Conservation (phyloP, 2,113 vertebrate genomes). For the Syngnathoides biaculeatus region DNA sequence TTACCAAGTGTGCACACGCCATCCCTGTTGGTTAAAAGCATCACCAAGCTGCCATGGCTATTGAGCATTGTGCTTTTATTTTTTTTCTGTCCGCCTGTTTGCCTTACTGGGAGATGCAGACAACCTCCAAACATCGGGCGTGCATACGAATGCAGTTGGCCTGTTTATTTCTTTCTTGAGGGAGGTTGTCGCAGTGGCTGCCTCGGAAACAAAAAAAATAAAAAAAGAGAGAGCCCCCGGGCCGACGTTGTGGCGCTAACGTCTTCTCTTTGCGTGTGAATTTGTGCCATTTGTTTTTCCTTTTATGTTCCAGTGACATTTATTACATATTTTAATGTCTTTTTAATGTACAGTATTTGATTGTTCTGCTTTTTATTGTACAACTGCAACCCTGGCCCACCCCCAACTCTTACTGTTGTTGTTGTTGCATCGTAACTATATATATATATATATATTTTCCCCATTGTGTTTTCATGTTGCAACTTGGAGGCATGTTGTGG, state of each 20-base stretch:
- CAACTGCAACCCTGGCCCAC: conserved; percentile 8
- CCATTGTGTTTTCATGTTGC: conserved; percentile 72
- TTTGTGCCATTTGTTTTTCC: conserved; percentile 63
- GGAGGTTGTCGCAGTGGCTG: conserved; percentile 61
- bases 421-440: conserved; percentile 60
- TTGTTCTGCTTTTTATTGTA: conserved; percentile 66
- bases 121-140: conserved; percentile 70
- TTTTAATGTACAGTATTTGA: conserved; percentile 39
- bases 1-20: conserved; percentile 39
- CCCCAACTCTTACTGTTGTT: conserved; percentile 70
- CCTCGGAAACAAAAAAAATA: conserved; percentile 39
- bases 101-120: conserved; percentile 52
- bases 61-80: conserved; percentile 39
- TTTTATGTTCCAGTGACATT: conserved; percentile 61
- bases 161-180: conserved; percentile 78
- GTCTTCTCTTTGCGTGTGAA: conserved; percentile 75
- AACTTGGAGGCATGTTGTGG: conserved; percentile 76
- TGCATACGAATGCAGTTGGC: conserved; percentile 59
- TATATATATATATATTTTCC: conserved; percentile 17
- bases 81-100: conserved; percentile 27
- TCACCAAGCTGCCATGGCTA: conserved; percentile 19
- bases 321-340: conserved; percentile 62
- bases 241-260: conserved; percentile 55
- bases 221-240: conserved; percentile 37
- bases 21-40: neutral